Evolutionary conservation across 1,140 invertebrate species (phyloP), one percentile per base, ranked within the genome.

Genomic region (Drosophila tropicalis): DNA sequence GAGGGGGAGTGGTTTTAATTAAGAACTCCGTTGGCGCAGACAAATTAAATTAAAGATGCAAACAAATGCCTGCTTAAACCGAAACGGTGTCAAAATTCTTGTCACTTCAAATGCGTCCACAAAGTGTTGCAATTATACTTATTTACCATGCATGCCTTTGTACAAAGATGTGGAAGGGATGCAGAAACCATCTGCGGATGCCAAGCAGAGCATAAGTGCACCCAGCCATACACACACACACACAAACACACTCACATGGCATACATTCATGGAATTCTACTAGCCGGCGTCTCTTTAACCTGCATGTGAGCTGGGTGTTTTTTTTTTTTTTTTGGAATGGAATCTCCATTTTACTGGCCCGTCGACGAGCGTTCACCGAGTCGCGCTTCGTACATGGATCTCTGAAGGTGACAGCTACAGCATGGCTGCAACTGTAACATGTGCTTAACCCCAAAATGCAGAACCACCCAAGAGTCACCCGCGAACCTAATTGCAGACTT

Each of bases 41-140:
- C 63, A 74, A 78, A 77, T 78, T 78, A 74, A 70, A 76, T 77
- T 77, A 78, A 80, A 77, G 70, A 80, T 70, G 74, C 70, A 77
- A 77, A 74, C 63, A 80, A 71, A 74, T 74, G 70, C 71, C 56
- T 65, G 66, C 75, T 80, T 65, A 78, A 70, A 77, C 39, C 47
- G 75, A 74, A 80, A 77, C 67, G 78, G 78, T 80, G 78, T 77
- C 78, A 80, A 77, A 80, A 80, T 80, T 80, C 70, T 74, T 80
- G 75, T 74, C 78, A 78, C 70, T 73, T 74, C 70, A 77, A 80
- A 74, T 64, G 72, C 62, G 63, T 67, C 78, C 78, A 74, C 75
- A 80, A 80, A 80, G 78, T 78, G 78, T 74, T 80, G 78, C 78
- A 80, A 80, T 80, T 80, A 80, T 74, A 77, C 76, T 80, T 79